Percentiles rank a stretch among this genome's conserved stretches.
Evolutionary conservation across 1,140 invertebrate species (phyloP).

Genomic region (Polyergus mexicanus): DNA sequence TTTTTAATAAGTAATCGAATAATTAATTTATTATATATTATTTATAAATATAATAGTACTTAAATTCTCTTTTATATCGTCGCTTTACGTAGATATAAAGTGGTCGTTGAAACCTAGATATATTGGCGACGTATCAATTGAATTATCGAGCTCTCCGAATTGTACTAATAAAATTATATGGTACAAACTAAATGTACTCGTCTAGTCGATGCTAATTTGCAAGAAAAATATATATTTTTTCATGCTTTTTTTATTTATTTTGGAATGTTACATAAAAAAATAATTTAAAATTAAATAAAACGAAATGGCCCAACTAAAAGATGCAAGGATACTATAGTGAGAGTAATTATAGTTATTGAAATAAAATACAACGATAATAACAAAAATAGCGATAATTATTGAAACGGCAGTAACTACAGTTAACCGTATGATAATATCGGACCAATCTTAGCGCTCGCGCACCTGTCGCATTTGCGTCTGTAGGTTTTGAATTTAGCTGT

Average conservation of each 20-base stretch:
- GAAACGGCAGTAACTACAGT: background rate
- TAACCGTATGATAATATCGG: background rate
- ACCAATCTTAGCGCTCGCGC: too few relatives aligned
- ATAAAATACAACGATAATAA: background rate
- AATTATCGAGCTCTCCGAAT: conserved; percentile 18
- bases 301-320: background rate
- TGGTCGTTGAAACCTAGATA: background rate
- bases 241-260: background rate
- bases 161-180: conserved; percentile 53
- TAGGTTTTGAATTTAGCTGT: background rate
- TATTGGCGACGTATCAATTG: conserved; percentile 31
- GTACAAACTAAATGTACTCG: conserved; percentile 24
- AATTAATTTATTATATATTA: background rate
- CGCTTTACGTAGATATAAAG: background rate
- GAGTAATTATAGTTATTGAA: background rate
- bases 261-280: background rate
- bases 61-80: background rate
- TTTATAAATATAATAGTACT: background rate
- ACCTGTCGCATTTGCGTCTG: background rate
- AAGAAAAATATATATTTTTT: background rate
- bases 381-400: background rate
- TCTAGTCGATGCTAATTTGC: conserved; percentile 4
- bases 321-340: background rate
- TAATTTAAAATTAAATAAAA: background rate
- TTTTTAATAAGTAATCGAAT: background rate